Conservation (phyloP, 1,140 invertebrate genomes). For the Hirudo medicinalis region DNA sequence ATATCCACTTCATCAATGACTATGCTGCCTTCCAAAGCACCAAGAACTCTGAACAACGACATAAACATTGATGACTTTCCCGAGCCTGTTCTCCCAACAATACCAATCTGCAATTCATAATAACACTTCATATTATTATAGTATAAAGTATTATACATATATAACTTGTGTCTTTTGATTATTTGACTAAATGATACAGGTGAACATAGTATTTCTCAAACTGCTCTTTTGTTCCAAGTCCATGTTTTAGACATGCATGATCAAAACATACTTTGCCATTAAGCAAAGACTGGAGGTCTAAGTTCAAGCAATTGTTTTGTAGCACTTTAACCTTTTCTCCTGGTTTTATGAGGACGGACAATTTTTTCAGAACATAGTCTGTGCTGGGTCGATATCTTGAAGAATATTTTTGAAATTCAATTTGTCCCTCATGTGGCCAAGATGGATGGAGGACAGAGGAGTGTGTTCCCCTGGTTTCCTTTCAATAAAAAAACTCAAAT, state of each 20-base stretch:
- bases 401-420: neutral
- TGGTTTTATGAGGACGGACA: neutral
- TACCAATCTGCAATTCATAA: slow-evolving; percentile 46
- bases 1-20: slow-evolving; percentile 57
- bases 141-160: neutral
- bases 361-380: neutral
- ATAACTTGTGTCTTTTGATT: neutral
- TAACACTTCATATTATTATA: no score
- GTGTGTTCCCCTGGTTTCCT: no score
- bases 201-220: no score
- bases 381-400: neutral
- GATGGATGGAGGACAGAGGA: no score
- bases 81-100: slow-evolving; percentile 69
- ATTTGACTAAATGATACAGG: no score
- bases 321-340: neutral
- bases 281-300: no score
- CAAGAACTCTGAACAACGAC: slow-evolving; percentile 45
- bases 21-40: slow-evolving; percentile 45
- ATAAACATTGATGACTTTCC: slow-evolving; percentile 72
- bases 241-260: no score
- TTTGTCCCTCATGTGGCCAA: neutral
- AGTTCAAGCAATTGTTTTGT: no score
- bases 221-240: no score
- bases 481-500: neutral
- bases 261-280: no score